Evolutionary conservation across 1,140 invertebrate species (phyloP), one percentile per base, ranked within the genome.

Genomic region (Solenopsis invicta): DNA sequence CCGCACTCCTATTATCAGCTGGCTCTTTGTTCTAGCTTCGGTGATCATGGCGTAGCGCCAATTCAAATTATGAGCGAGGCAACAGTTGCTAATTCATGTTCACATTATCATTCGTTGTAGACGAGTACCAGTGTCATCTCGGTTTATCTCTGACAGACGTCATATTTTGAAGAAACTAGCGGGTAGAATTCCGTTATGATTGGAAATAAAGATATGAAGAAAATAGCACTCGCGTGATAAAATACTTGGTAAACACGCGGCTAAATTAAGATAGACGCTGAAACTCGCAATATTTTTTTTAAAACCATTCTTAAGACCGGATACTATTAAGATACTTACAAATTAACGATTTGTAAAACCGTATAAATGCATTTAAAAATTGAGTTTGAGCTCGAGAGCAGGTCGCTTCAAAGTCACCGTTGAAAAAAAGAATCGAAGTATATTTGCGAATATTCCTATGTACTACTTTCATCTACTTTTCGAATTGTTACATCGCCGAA

Each of bases 11-110:
- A 84, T 90, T 89, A 90, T 90, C 76, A 82, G 76, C 72, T 77
- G 85, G 37, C 34, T 90, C 91, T 91, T 85, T 91, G 91, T 94
- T 93, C 90, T 92, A 88, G 85, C 88, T 89, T 37, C 48, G 18
- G 62, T 71, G 67, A 77, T 88, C 89, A 89, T 93, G 84, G 93
- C 92, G 91, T 91, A 93, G 88, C 90, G 93, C 92, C 92, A 94
- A 80, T 87, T 91, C 78, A 41, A 61, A 84, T 84, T 71, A 71
- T 81, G 16, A 71, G 37, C 74, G 37, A 69, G n/a, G 21, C 10
- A 56, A 4, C 37, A 56, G 12, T 72, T 34, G 24, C 37, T 82
- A 82, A 82, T 82, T 82, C 21, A 29, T 13, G 6, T 24, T 74
- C 48, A 72, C 18, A 61, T 74, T 82, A 82, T 82, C 67, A 74